Base-by-base conservation (phyloP, 2,888 invertebrate species). In the Ametastegia equiseti region DNA sequence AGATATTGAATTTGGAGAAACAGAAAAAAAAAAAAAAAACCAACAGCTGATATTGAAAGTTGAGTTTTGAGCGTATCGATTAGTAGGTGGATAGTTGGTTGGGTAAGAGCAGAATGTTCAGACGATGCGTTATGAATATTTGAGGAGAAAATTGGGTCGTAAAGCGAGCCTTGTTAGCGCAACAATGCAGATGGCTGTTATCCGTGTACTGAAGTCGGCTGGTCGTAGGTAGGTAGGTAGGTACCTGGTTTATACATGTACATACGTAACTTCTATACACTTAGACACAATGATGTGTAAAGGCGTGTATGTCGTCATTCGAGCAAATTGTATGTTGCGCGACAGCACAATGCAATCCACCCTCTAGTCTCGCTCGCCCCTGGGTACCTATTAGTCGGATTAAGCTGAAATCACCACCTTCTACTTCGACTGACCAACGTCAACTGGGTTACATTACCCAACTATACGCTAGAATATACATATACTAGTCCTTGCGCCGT, bases 321-420 rank as follows among this genome's bases (percentile, higher is more conserved):
- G 84, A 83, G 86, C 85, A 88, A 88, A 90, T 89, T 86, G 87
- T 85, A 86, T 84, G 87, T 85, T 85, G 83, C 86, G 19, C 75
- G 78, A 80, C 80, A 84, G 83, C 86, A 15, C 75, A 75, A 80
- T 79, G 83, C 83, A 83, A 86, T 84, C 71, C 75, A 75, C 57
- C 75, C 78, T 60, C 63, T n/a, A n/a, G n/a, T n/a, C n/a, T n/a
- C 54, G 60, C 23, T 78, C 60, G 19, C 30, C 78, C 60, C 19
- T 30, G 75, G 54, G 60, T 36, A 60, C 42, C 78, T 78, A 78
- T 78, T 78, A 78, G 78, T 54, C 42, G 78, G 78, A 78, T 78
- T 78, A 78, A 78, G 60, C 42, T n/a, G 33, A 50, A 75, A 75
- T 75, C 75, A 75, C 75, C 75, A 75, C 75, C 75, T 75, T 54